phyloP scores from a whole-genome alignment of 2,888 invertebrate genomes.

The Priocnemis perturbator region DNA sequence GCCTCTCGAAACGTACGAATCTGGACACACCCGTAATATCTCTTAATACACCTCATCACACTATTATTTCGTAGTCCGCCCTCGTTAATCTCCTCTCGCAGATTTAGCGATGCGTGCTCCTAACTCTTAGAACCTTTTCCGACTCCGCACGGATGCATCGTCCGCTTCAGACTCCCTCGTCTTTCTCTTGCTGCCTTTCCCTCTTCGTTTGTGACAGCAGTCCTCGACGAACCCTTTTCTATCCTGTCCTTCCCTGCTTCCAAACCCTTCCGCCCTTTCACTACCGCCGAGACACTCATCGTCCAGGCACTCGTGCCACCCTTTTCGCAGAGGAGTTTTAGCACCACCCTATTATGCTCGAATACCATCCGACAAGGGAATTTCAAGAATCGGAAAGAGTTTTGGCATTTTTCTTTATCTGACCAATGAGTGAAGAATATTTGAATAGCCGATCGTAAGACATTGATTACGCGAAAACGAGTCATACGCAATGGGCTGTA shows the following conservation, averaged over 20 bases:
- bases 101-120: too few species aligned
- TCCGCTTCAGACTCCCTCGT: constrained; percentile 9
- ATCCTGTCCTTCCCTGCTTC: constrained; percentile 6
- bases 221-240: constrained; percentile 13
- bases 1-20: too few species aligned
- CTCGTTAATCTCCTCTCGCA: constrained; percentile 46
- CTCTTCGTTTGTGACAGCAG: constrained; percentile 25
- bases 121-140: too few species aligned
- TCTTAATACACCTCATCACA: constrained; percentile 29
- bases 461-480: too few species aligned
- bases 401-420: too few species aligned
- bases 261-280: constrained; percentile 6
- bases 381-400: neutral
- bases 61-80: constrained; percentile 51
- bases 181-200: constrained; percentile 10
- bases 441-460: too few species aligned
- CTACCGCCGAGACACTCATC: constrained; percentile 40
- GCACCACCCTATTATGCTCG: constrained; percentile 40
- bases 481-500: too few species aligned
- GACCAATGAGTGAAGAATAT: too few species aligned
- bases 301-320: constrained; percentile 35
- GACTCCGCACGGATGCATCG: constrained; percentile 13
- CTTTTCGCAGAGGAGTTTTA: constrained; percentile 46
- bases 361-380: constrained; percentile 48
- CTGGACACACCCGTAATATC: too few species aligned